phyloP scores from a whole-genome alignment of 2,888 invertebrate genomes.

The Dichetophora obliterata region DNA sequence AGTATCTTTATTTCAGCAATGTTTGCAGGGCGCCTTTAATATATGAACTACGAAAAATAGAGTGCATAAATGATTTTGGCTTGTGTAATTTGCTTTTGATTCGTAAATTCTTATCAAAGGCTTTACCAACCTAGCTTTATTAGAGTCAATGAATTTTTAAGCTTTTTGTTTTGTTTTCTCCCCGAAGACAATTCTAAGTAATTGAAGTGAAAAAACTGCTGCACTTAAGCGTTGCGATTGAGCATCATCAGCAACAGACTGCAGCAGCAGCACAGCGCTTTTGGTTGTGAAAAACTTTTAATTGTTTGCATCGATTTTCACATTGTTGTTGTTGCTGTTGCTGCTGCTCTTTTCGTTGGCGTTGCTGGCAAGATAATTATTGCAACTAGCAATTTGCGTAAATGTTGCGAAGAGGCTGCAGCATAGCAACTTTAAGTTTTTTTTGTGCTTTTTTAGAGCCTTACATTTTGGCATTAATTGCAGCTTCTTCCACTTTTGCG shows the following conservation, averaged over 20 bases:
- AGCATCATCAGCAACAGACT: background rate
- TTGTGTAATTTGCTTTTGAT: too few species aligned
- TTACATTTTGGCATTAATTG: background rate
- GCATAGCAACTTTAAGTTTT: background rate
- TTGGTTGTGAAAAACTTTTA: slow-evolving; percentile 11
- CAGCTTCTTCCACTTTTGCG: background rate
- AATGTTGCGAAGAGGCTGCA: background rate
- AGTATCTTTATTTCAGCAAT: too few species aligned
- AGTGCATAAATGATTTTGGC: too few species aligned
- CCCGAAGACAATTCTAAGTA: background rate
- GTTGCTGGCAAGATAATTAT: background rate
- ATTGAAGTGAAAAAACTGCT: slow-evolving; percentile 15
- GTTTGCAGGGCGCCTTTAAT: too few species aligned
- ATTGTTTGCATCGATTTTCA: slow-evolving; percentile 30
- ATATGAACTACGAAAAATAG: too few species aligned
- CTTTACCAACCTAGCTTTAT: background rate
- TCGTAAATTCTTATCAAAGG: background rate
- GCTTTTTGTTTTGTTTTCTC: background rate
- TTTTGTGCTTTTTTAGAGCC: background rate
- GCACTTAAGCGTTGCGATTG: slow-evolving; percentile 2
- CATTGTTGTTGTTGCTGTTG: background rate
- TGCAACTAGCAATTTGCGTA: background rate
- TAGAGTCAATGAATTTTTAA: background rate
- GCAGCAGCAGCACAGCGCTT: background rate
- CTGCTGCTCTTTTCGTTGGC: background rate